A percentile compares a stretch with the other conserved stretches of the same genome.
Evolutionary conservation across 2,888 invertebrate species (phyloP).

Genomic region (Mimas tiliae): DNA sequence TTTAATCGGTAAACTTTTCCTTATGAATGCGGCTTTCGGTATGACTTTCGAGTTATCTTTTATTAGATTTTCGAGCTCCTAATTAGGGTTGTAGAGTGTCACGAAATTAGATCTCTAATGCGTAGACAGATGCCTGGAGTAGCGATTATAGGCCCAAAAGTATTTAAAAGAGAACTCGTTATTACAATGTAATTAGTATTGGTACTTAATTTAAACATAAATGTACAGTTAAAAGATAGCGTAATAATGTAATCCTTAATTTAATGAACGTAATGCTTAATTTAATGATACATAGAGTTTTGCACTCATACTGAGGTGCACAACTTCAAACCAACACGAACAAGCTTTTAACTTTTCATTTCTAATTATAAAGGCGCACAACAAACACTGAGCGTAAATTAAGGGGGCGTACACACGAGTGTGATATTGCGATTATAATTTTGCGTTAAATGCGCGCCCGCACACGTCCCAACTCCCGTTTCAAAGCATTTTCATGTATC

Average conservation of each 20-base stretch:
- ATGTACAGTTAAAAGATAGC: neutral
- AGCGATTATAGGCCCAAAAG: conserved; percentile 26
- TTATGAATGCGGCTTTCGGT: conserved; percentile 78
- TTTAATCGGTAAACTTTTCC: conserved; percentile 81
- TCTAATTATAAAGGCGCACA: conserved; percentile 51
- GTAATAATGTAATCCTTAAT: neutral
- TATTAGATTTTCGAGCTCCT: conserved; percentile 76
- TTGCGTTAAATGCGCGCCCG: conserved; percentile 56
- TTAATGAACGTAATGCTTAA: neutral
- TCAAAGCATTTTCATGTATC: conserved; percentile 83
- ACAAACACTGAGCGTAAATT: conserved; percentile 55
- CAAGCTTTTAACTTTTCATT: conserved; percentile 65
- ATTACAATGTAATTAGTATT: neutral
- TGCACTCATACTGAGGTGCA: conserved; percentile 29
- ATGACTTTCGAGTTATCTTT: conserved; percentile 79
- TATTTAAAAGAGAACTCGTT: conserved; percentile 20
- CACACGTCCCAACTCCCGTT: conserved; percentile 57
- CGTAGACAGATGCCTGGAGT: conserved; percentile 27
- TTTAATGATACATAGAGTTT: conserved; percentile 3
- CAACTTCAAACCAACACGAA: conserved; percentile 42
- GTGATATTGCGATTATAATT: conserved; percentile 72
- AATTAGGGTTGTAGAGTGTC: conserved; percentile 76
- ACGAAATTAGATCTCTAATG: conserved; percentile 70
- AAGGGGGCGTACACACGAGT: conserved; percentile 57
- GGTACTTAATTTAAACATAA: conserved; percentile 2